These are phyloP conservation scores for Diplodus puntazzo DNA, from an alignment of 2,797 vertebrate genomes.

Conservation along the genomic window DNA sequence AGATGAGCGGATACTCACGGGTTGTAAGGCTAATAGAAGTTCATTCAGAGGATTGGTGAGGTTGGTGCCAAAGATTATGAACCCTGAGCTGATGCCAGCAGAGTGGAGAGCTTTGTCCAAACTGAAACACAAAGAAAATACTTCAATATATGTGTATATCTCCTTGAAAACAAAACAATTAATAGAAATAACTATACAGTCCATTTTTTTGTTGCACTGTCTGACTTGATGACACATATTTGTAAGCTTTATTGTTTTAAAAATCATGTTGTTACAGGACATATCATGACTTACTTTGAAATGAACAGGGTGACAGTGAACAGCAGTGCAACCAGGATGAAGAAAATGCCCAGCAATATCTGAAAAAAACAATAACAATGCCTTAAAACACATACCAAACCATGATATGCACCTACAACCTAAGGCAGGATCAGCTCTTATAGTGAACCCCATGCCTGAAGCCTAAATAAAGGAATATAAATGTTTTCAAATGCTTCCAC, in stretches of 20 bases:
- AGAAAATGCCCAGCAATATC: conserved; percentile 94
- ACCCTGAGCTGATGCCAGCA: conserved; percentile 94
- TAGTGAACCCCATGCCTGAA: conserved; percentile 7
- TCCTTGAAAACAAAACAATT: neutral
- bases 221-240: neutral
- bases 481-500: conserved; percentile 37
- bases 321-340: conserved; percentile 94
- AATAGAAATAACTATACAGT: neutral
- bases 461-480: conserved; percentile 5
- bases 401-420: neutral
- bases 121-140: conserved; percentile 78
- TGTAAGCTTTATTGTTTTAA: neutral
- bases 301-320: conserved; percentile 95
- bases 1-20: conserved; percentile 87
- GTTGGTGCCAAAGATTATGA: conserved; percentile 97
- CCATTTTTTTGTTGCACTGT: neutral
- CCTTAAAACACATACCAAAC: neutral
- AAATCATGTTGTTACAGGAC: neutral
- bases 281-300: conserved; percentile 93
- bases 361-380: conserved; percentile 72
- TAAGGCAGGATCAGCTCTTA: neutral
- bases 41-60: conserved; percentile 98
- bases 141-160: neutral
- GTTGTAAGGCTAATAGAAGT: conserved; percentile 93
- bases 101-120: conserved; percentile 99